Percentiles rank a stretch among this genome's conserved stretches.
Evolutionary conservation across 2,797 vertebrate species (phyloP).

Genomic region (Rhynchonycteris naso): DNA sequence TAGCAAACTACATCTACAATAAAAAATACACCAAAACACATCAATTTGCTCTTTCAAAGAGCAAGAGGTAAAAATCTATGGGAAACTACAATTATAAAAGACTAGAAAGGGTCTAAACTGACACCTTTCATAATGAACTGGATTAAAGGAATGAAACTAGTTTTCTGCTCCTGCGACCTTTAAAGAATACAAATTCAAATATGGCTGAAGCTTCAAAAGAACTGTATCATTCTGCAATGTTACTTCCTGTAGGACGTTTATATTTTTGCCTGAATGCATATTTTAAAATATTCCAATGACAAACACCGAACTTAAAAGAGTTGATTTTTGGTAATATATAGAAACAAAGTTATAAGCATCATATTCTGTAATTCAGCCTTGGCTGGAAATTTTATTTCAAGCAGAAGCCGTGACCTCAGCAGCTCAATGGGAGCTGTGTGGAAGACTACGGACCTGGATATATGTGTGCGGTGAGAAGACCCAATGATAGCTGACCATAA

Average conservation of each 20-base stretch:
- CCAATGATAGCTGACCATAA: not conserved
- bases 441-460: not conserved
- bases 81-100: not conserved
- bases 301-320: constrained; percentile 41
- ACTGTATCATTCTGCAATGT: not conserved
- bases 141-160: not conserved
- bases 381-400: not conserved
- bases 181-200: not conserved
- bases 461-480: not conserved
- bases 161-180: constrained; percentile 28
- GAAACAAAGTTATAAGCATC: not conserved
- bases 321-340: not conserved
- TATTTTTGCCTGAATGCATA: constrained; percentile 26
- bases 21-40: not conserved
- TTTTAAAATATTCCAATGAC: constrained; percentile 34
- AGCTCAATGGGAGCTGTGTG: not conserved
- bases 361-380: not conserved
- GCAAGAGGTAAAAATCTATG: not conserved
- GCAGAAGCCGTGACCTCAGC: not conserved
- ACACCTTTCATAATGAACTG: not conserved
- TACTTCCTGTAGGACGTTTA: not conserved
- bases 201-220: not conserved
- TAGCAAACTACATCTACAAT: not conserved
- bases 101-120: not conserved
- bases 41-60: not conserved